Percentiles rank a stretch among this genome's conserved stretches.
Conservation (phyloP, 2,113 vertebrate genomes). For the Paralichthys olivaceus region DNA sequence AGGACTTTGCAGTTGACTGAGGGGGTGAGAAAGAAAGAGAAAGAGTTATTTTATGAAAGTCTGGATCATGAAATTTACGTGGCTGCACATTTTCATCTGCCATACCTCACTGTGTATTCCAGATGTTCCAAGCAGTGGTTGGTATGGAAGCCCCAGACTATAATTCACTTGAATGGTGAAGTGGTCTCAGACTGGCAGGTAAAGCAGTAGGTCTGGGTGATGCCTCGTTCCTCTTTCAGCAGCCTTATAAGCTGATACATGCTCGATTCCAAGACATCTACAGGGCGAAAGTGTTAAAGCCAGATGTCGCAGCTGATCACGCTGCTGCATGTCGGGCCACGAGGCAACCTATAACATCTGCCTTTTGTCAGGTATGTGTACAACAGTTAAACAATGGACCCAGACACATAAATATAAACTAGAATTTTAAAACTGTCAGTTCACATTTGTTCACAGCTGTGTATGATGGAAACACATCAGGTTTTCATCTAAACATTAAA, state of each 20-base stretch:
- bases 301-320: slow-evolving; percentile 85
- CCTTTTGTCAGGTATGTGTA: no score
- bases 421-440: no score
- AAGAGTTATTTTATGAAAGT: neutral
- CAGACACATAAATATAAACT: no score
- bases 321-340: slow-evolving; percentile 36
- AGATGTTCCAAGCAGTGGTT: slow-evolving; percentile 80
- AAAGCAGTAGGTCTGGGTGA: slow-evolving; percentile 64
- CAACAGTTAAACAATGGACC: no score
- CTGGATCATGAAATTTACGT: slow-evolving; percentile 41
- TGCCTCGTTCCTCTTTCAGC: slow-evolving; percentile 77
- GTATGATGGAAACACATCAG: no score
- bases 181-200: slow-evolving; percentile 17
- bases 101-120: slow-evolving; percentile 71
- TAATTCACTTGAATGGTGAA: neutral
- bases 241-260: slow-evolving; percentile 77
- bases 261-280: slow-evolving; percentile 82
- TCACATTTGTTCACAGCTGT: no score
- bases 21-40: neutral
- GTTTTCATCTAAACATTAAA: no score
- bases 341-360: no score
- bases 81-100: slow-evolving; percentile 33
- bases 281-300: slow-evolving; percentile 84
- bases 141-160: slow-evolving; percentile 68
- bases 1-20: slow-evolving; percentile 20